Conservation (phyloP, 53 echinoderm and acorn worm species). For the Luidia sarsii region DNA sequence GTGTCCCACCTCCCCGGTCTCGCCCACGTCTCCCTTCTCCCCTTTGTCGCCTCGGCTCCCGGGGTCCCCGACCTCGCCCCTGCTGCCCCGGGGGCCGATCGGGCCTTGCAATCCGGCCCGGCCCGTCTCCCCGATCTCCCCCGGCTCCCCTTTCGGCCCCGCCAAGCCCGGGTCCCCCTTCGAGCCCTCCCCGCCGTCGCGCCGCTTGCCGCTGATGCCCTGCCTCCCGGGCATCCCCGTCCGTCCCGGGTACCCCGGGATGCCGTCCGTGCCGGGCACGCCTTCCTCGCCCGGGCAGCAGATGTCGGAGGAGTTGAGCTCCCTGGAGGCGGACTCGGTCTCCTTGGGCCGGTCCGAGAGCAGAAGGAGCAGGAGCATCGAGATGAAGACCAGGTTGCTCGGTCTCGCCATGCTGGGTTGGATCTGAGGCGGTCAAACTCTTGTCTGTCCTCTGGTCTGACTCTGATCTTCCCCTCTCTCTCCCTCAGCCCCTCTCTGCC, state of each 20-base stretch:
- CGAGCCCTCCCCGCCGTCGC: not conserved
- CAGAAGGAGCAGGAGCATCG: conserved; percentile 21
- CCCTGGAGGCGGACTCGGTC: conserved; percentile 34
- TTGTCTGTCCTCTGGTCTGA: too few species aligned
- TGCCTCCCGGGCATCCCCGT: conserved; percentile 34
- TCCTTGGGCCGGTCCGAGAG: conserved; percentile 27
- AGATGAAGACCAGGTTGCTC: conserved; percentile 19
- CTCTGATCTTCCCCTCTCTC: too few species aligned
- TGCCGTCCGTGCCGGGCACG: not conserved
- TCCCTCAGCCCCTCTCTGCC: too few species aligned
- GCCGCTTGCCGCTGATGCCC: conserved; percentile 7
- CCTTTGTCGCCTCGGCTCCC: conserved; percentile 22
- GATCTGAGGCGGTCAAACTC: not conserved
- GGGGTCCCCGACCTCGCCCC: not conserved
- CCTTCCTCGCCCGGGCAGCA: conserved; percentile 47
- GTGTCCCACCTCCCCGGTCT: conserved; percentile 4
- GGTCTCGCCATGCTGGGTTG: conserved; percentile 26
- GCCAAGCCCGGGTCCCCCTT: conserved; percentile 15
- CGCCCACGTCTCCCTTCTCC: conserved; percentile 12
- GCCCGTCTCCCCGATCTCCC: conserved; percentile 6
- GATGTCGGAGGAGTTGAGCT: conserved; percentile 43
- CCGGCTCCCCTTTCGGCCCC: conserved; percentile 12
- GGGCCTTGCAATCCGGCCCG: conserved; percentile 22
- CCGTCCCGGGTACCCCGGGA: conserved; percentile 39
- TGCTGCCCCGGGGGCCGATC: not conserved